Percentiles rank a stretch among this genome's conserved stretches.
Evolutionary conservation across 35 echinoderm and acorn worm genomes (phyloP).

Genomic region (Nesometra sesokonis): DNA sequence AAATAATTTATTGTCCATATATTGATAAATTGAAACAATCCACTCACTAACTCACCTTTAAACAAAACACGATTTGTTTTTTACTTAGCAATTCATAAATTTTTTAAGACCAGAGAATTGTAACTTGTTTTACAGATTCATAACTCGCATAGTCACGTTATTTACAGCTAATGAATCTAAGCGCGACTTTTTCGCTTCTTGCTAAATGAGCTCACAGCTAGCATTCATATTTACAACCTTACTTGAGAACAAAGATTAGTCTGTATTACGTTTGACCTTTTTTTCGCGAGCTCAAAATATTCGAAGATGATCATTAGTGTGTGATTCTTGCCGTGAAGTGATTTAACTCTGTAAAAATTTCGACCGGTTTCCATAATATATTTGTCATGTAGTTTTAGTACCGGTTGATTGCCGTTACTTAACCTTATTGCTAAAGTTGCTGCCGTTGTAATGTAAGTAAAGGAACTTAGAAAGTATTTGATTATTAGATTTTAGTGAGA

Average conservation of each 20-base stretch:
- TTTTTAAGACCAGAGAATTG: neutral
- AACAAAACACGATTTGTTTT: neutral
- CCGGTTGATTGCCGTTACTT: neutral
- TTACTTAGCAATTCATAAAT: neutral
- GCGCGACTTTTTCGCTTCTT: neutral
- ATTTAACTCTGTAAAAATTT: neutral
- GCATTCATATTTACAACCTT: neutral
- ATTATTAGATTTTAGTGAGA: neutral
- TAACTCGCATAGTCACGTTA: neutral
- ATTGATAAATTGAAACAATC: too few species aligned
- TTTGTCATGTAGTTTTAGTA: slow-evolving; percentile 1
- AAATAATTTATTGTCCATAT: too few species aligned
- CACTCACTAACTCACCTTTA: too few species aligned
- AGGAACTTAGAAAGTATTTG: neutral
- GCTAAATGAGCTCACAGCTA: neutral
- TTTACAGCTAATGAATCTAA: neutral
- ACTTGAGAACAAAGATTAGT: neutral
- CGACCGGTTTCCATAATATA: neutral
- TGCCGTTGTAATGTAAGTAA: neutral
- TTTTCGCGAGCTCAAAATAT: neutral
- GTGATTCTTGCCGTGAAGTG: neutral
- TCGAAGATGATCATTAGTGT: neutral
- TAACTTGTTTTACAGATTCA: neutral
- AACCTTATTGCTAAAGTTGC: neutral
- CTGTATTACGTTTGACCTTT: neutral